Conservation (phyloP, 2,888 invertebrate genomes). For the Anarsia innoxiella region DNA sequence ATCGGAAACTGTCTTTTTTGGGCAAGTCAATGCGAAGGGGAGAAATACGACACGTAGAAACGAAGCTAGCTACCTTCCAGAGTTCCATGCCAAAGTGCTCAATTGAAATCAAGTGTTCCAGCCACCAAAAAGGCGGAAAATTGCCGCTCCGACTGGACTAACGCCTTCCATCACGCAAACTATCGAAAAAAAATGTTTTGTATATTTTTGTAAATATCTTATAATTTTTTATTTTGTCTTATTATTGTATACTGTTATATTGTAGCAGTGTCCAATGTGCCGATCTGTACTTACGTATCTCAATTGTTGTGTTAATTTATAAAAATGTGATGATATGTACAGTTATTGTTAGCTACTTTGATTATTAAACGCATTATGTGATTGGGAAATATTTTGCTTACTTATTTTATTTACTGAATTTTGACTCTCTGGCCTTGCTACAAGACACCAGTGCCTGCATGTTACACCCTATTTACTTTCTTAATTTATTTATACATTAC, state of each 20-base stretch:
- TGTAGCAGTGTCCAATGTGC: conserved; percentile 25
- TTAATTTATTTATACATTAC: no score
- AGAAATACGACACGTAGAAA: conserved; percentile 72
- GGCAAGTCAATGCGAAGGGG: conserved; percentile 85
- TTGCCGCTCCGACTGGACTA: conserved; percentile 1
- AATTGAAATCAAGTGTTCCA: conserved; percentile 45
- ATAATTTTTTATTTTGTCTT: conserved; percentile 16
- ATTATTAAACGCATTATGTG: conserved; percentile 8
- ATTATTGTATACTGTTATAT: conserved; percentile 19
- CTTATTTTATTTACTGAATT: neutral
- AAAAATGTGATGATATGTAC: conserved; percentile 47
- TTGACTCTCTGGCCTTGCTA: no score
- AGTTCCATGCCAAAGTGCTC: conserved; percentile 44
- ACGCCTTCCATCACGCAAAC: conserved; percentile 10
- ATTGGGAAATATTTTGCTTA: conserved; percentile 1
- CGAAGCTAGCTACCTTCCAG: conserved; percentile 29
- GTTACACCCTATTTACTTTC: no score
- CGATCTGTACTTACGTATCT: conserved; percentile 57
- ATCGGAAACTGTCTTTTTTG: conserved; percentile 96
- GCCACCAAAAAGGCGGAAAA: conserved; percentile 13
- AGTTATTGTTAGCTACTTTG: conserved; percentile 41
- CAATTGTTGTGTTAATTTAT: conserved; percentile 42
- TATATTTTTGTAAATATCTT: conserved; percentile 53
- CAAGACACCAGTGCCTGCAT: no score
- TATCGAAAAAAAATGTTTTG: conserved; percentile 24